Percentiles rank a stretch among this genome's conserved stretches.
Evolutionary conservation across 2,113 vertebrate genomes (phyloP).

Genomic region (Oncorhynchus keta): DNA sequence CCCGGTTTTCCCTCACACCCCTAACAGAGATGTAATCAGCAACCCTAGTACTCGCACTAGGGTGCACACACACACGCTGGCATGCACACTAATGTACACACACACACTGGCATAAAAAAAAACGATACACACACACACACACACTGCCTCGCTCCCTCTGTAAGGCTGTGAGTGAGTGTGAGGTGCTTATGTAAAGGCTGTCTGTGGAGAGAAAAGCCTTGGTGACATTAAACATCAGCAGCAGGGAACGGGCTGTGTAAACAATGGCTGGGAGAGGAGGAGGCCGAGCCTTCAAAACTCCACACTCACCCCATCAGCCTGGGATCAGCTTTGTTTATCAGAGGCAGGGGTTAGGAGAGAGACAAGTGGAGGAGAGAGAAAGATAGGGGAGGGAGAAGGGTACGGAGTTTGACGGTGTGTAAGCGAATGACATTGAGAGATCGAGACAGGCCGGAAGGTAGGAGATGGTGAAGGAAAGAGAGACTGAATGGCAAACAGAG

Average conservation of each 20-base stretch:
- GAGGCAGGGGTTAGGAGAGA: constrained; percentile 42
- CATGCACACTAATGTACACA: constrained; percentile 4
- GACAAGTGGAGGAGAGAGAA: neutral
- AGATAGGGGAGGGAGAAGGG: neutral
- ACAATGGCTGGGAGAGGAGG: constrained; percentile 61
- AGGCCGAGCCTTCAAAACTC: constrained; percentile 57
- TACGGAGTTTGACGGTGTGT: neutral
- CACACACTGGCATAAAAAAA: neutral
- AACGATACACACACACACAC: constrained; percentile 2
- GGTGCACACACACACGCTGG: neutral
- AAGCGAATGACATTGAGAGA: neutral
- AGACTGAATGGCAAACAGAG: neutral
- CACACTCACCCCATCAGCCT: constrained; percentile 53
- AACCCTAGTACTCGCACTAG: neutral
- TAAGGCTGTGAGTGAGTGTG: constrained; percentile 9
- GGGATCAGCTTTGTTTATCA: constrained; percentile 67
- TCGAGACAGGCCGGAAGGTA: neutral
- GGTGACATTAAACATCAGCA: constrained; percentile 73
- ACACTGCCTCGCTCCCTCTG: constrained; percentile 10
- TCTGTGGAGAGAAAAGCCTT: constrained; percentile 50
- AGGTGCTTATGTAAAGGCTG: constrained; percentile 54
- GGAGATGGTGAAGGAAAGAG: neutral
- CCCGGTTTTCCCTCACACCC: constrained; percentile 55
- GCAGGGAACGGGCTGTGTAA: constrained; percentile 66
- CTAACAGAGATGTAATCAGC: constrained; percentile 49